phyloP scores from a whole-genome alignment of 2,888 invertebrate species.

The Lordiphosa fenestrarum region DNA sequence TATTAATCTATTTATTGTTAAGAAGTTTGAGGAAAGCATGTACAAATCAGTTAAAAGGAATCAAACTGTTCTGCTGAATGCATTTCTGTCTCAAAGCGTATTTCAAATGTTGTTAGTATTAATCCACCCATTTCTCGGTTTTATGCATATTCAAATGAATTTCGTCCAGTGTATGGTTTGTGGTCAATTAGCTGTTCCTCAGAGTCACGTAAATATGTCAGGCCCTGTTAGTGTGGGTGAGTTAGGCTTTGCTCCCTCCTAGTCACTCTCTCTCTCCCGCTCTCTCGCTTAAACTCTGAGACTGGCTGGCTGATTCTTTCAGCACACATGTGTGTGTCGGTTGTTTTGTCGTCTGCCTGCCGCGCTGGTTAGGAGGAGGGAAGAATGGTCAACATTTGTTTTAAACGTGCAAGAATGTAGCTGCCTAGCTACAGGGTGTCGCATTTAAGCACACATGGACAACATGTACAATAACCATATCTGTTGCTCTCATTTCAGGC shows the following conservation, averaged over 20 bases:
- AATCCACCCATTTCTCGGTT: too few relatives aligned
- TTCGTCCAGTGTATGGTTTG: slow-evolving; percentile 21
- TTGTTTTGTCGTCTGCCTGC: slow-evolving; percentile 3
- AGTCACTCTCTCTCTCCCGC: slow-evolving; percentile 14
- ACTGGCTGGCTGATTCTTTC: slow-evolving; percentile 10
- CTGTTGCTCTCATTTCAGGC: slow-evolving; percentile 45
- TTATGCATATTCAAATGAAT: too few relatives aligned
- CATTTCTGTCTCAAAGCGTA: too few relatives aligned
- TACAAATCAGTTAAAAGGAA: too few relatives aligned
- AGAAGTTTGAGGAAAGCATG: too few relatives aligned
- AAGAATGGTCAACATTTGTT: slow-evolving; percentile 72
- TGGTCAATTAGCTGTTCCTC: slow-evolving; percentile 43
- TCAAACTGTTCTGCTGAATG: too few relatives aligned
- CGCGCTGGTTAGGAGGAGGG: slow-evolving; percentile 20
- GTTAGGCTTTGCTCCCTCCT: slow-evolving; percentile 21
- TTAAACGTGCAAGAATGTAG: slow-evolving; percentile 66
- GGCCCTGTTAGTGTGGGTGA: slow-evolving; percentile 56
- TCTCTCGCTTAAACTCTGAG: slow-evolving; percentile 1
- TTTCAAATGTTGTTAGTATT: too few relatives aligned
- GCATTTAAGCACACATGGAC: slow-evolving; percentile 20
- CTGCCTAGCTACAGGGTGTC: slow-evolving; percentile 55
- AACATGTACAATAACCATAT: slow-evolving; percentile 21
- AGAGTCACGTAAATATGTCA: slow-evolving; percentile 65
- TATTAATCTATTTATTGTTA: too few relatives aligned
- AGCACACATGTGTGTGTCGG: neutral